Base-by-base conservation (phyloP, 2,888 invertebrate species). In the Rhamphomyia laevipes region DNA sequence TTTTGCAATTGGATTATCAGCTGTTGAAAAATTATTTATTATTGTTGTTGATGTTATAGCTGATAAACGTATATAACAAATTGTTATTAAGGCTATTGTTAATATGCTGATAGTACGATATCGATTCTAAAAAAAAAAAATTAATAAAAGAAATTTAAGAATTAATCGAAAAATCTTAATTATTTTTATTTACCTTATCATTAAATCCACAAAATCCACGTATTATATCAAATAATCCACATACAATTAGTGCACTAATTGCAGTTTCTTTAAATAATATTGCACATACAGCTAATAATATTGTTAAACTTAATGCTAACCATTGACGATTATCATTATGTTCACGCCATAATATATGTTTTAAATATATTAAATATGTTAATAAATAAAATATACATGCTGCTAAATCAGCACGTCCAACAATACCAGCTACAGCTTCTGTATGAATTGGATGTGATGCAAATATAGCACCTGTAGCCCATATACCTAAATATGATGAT, bases 211-310 rank as follows among this genome's bases (percentile, higher is more conserved):
- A 62, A 16, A 67, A 58, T 9, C 77, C 75, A 60, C 75, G 78
- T 58, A 82, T 72, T 63, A 89, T 74, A 72, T 96, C 94, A 74
- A 90, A 94, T 55, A 88, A 75, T 59, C 86, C 86, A 73, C 94
- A 95, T 55, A 94, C 81, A 50, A 87, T 84, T 61, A 96, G 74
- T 53, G 93, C 91, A 57, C 92, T 92, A 63, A 95, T 82, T 47
- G 94, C 95, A 46, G 93, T 93, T 73, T 96, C 96, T 74, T 95
- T 96, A 74, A 91, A 90, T 58, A 96, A 77, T 73, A 94, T 86
- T 55, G 91, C 89, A 43, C 86, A 83, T 42, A 82, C 74, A 35
- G 90, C 84, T 55, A 85, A 70, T 66, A 80, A 57, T 58, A 81
- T 68, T 54, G 80, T 76, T 54, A 77, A 71, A 48, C 75, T 73